Percentiles rank a stretch among this genome's conserved stretches.
These are phyloP conservation scores for Spheniscus humboldti DNA, from an alignment of 2,797 vertebrate species.

Conservation along the genomic window DNA sequence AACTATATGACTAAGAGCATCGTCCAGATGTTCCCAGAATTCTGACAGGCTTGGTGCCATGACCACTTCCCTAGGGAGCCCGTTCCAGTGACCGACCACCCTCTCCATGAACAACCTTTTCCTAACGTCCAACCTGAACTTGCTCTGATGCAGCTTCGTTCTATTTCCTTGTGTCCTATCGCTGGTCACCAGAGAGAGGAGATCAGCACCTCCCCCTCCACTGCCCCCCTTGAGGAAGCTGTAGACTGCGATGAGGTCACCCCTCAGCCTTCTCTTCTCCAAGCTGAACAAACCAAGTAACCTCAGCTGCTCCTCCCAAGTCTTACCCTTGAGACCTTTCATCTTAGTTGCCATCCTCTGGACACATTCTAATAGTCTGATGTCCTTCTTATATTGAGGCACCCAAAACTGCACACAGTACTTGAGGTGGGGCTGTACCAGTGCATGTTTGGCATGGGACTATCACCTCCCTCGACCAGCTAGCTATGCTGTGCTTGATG, in stretches of 20 bases:
- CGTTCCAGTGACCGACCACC: neutral
- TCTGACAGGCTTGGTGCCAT: neutral
- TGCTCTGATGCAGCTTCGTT: neutral
- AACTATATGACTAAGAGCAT: neutral
- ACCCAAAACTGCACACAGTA: neutral
- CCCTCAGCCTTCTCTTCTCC: neutral
- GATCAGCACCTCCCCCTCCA: neutral
- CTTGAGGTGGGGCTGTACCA: neutral
- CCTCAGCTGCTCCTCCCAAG: neutral
- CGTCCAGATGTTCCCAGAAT: neutral
- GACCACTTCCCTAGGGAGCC: neutral
- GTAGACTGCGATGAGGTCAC: neutral
- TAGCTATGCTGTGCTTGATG: neutral
- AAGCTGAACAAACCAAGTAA: neutral
- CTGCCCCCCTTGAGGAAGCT: neutral
- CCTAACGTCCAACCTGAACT: neutral
- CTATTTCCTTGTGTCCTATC: rapidly evolving
- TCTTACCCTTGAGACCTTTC: neutral
- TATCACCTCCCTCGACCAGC: neutral
- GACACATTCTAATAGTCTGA: neutral
- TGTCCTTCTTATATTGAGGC: no score
- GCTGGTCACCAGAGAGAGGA: neutral
- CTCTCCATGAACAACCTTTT: neutral
- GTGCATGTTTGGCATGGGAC: neutral
- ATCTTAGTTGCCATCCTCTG: neutral